Evolutionary conservation across 2,888 invertebrate genomes (phyloP), one percentile per base, ranked within the genome.

Genomic region (Lasioglossum lativentre): DNA sequence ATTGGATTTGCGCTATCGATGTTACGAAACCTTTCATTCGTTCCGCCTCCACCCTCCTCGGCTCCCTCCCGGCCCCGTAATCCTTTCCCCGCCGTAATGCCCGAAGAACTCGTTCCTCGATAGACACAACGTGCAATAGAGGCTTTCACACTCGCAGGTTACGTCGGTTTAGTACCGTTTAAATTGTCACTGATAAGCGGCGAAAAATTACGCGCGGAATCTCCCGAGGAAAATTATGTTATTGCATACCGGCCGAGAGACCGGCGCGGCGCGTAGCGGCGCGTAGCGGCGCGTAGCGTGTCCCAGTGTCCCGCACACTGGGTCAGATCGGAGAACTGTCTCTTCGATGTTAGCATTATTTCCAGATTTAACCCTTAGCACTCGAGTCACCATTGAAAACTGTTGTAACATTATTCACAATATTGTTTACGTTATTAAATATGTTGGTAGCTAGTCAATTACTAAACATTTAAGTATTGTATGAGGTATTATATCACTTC

Each of bases 1-100:
- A 83, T 80, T 73, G 75, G 56, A 83, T 83, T 52, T 52, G 76
- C 16, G 40, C 42, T 68, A 76, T 83, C 80, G 80, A 76, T 68
- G 75, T 68, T 72, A 34, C 80, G 75, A 76, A 76, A 76, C 47
- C 80, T 66, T 66, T 34, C 72, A n/a, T 72, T 66, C 52, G 34
- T 40, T 71, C 34, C 30, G 16, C 4, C 66, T 27, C n/a, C n/a
- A 23, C 45, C 38, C 8, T 34, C 34, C 27, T 16, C 19, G 52
- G 27, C 16, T 10, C n/a, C 68, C 19, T 63, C 63, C 23, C 14
- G 12, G 16, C 56, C 38, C 8, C 45, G n/a, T 47, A 30, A 30
- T 56, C 23, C 42, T 23, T 42, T 59, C 40, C 40, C n/a, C 34
- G 34, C 34, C 10, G 66, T 34, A 66, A 66, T 66, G 2, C 30